These are phyloP conservation scores for Ladona fulva DNA, from an alignment of 1,140 invertebrate species.

Conservation along the genomic window DNA sequence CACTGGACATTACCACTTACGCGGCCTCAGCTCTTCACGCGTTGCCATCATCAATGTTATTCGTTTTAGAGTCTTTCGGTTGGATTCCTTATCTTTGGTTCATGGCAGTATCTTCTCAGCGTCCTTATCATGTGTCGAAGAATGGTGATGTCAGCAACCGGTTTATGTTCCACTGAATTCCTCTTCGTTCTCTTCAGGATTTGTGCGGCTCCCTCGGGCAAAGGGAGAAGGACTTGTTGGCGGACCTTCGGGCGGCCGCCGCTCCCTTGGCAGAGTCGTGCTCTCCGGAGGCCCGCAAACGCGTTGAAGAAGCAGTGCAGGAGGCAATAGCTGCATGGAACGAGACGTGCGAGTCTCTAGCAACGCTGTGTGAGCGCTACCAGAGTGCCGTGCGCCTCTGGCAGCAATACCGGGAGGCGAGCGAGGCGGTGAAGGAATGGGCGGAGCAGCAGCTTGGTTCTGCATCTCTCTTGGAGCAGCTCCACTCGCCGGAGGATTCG, in stretches of 20 bases:
- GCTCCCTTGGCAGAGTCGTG: constrained; percentile 58
- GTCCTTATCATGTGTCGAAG: constrained; percentile 22
- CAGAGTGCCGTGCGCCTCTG: constrained; percentile 66
- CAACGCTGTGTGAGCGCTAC: constrained; percentile 58
- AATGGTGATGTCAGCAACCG: constrained; percentile 12
- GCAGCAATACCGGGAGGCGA: constrained; percentile 63
- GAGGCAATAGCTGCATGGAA: constrained; percentile 66
- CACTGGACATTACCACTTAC: too few relatives aligned
- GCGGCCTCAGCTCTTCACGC: too few relatives aligned
- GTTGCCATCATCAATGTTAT: too few relatives aligned
- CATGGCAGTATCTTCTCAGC: neutral
- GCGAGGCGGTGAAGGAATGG: constrained; percentile 59
- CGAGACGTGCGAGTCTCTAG: constrained; percentile 60
- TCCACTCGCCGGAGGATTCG: constrained; percentile 43
- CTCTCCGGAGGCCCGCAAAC: constrained; percentile 53
- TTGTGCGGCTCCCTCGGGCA: constrained; percentile 52
- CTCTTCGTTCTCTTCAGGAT: constrained; percentile 37
- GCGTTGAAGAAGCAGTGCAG: constrained; percentile 57
- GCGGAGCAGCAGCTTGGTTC: constrained; percentile 58
- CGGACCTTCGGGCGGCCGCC: constrained; percentile 54
- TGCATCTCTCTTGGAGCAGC: constrained; percentile 42
- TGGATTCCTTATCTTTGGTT: too few relatives aligned
- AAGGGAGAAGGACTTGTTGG: constrained; percentile 54
- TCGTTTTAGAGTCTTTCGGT: too few relatives aligned
- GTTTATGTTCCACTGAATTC: neutral